Conservation (phyloP, 2,888 invertebrate species). For the Galerucella nymphaeae region DNA sequence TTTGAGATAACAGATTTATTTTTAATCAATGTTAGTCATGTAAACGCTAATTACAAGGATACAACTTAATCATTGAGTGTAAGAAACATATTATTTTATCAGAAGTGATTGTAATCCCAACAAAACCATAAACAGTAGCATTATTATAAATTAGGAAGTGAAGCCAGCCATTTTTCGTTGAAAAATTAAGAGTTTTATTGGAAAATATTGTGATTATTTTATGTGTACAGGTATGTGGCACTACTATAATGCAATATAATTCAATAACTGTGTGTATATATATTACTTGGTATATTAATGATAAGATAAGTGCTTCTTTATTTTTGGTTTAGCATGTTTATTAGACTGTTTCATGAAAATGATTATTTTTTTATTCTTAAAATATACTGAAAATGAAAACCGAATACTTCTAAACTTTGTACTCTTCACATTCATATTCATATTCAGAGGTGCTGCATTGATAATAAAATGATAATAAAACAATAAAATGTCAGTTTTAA, state of each 20-base stretch:
- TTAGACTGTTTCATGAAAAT: background rate
- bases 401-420: too few species aligned
- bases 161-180: background rate
- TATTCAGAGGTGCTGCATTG: too few species aligned
- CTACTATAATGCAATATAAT: background rate
- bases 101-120: background rate
- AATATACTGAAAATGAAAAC: too few species aligned
- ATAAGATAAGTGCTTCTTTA: too few species aligned
- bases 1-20: constrained; percentile 3
- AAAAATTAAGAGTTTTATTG: background rate
- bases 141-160: background rate
- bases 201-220: background rate
- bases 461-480: background rate
- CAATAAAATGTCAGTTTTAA: background rate
- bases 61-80: background rate
- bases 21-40: background rate
- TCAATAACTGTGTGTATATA: background rate
- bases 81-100: background rate
- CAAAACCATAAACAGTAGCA: background rate
- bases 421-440: too few species aligned
- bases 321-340: too few species aligned
- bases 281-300: too few species aligned
- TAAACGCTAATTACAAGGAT: constrained; percentile 3
- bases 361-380: too few species aligned
- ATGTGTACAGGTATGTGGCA: background rate